phyloP scores from a whole-genome alignment of 2,888 invertebrate species.

The Eupithecia inturbata region DNA sequence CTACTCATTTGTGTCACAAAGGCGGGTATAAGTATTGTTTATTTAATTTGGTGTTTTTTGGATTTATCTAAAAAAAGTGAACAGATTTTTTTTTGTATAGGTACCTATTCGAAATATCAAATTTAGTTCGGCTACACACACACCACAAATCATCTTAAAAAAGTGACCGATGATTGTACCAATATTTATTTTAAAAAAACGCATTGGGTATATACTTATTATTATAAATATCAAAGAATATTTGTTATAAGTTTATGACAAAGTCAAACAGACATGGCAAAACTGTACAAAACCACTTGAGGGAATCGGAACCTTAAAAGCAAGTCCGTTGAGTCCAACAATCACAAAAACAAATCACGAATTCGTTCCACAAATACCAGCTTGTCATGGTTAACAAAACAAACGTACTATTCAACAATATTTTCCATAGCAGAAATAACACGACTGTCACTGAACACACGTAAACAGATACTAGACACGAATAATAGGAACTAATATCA shows the following conservation, averaged over 20 bases:
- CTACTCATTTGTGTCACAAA: not conserved
- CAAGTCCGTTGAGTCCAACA: not conserved
- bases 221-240: not conserved
- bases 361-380: not conserved
- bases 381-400: not conserved
- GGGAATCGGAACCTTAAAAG: not conserved
- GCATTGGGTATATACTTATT: not conserved
- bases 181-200: not conserved
- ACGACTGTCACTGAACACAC: not conserved
- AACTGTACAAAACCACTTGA: not conserved
- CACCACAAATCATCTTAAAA: not conserved
- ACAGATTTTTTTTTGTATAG: not conserved
- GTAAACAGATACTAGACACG: not conserved
- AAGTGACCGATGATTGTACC: not conserved
- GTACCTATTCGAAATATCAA: not conserved
- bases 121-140: not conserved
- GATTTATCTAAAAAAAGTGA: not conserved
- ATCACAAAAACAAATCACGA: not conserved
- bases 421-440: constrained; percentile 19
- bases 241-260: too few species aligned
- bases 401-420: constrained; percentile 24
- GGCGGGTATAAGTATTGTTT: not conserved
- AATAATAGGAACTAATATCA: not conserved
- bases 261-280: not conserved
- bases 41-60: not conserved